Evolutionary conservation across 2,888 invertebrate genomes (phyloP).

Genomic region (Belgica antarctica): DNA sequence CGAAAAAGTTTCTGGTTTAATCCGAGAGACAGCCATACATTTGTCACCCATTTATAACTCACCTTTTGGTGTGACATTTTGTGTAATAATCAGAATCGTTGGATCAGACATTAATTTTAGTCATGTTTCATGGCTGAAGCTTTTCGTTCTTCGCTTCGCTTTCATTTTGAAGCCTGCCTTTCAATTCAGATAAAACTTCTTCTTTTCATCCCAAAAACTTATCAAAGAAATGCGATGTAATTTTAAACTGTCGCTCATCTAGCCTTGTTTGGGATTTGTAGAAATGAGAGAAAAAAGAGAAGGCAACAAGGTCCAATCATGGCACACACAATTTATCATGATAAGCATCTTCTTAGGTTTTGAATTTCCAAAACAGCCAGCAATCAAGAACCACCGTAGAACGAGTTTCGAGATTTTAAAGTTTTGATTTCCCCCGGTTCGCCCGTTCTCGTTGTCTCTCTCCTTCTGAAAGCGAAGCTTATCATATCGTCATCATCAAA

Average conservation of each 20-base stretch:
- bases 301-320: background rate
- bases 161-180: background rate
- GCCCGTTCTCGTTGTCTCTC: too few relatives aligned
- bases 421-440: slow-evolving; percentile 4
- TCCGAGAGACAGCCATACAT: background rate
- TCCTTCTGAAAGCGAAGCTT: background rate
- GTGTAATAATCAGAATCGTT: too few relatives aligned
- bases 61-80: too few relatives aligned
- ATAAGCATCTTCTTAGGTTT: slow-evolving; percentile 29
- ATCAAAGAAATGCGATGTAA: too few relatives aligned
- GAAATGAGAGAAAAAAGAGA: too few relatives aligned
- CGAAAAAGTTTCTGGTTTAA: too few relatives aligned
- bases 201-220: too few relatives aligned
- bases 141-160: too few relatives aligned
- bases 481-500: slow-evolving; percentile 29
- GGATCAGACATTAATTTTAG: slow-evolving; percentile 36
- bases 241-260: slow-evolving; percentile 30
- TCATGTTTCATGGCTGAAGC: slow-evolving; percentile 21
- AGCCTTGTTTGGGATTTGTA: background rate
- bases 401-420: background rate
- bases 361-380: slow-evolving; percentile 23
- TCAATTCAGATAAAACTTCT: background rate
- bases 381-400: slow-evolving; percentile 1
- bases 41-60: background rate
- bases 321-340: slow-evolving; percentile 32